phyloP scores from a whole-genome alignment of 2,797 vertebrate genomes.

The Nasua narica region DNA sequence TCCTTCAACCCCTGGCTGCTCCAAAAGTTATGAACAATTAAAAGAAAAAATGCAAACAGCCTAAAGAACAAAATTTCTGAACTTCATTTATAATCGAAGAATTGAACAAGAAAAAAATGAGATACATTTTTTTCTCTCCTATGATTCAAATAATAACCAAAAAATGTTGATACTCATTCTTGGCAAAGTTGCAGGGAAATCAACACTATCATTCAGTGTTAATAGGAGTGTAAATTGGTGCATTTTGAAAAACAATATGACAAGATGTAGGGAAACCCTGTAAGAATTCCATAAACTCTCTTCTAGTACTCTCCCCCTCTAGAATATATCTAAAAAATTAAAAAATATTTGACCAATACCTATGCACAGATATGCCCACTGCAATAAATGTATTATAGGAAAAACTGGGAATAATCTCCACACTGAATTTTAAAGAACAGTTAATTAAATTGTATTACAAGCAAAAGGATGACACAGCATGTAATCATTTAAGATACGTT shows the following conservation, averaged over 20 bases:
- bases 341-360: background rate
- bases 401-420: background rate
- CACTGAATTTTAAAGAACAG: background rate
- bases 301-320: background rate
- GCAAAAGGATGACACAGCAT: background rate
- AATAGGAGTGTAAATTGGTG: background rate
- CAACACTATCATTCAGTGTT: background rate
- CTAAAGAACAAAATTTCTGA: background rate
- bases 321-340: background rate
- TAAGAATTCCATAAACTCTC: background rate
- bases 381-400: background rate
- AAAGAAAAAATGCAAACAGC: background rate
- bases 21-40: background rate
- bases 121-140: background rate
- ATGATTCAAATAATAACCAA: background rate
- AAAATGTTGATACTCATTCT: background rate
- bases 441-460: background rate
- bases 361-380: background rate
- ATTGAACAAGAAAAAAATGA: background rate
- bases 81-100: background rate
- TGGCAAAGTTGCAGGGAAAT: background rate
- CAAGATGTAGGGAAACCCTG: background rate
- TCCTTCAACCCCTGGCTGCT: background rate
- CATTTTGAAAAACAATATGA: background rate
- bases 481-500: background rate